Percentiles rank a stretch among this genome's conserved stretches.
These are phyloP conservation scores for human (Homo sapiens) DNA, from an alignment of 2,113 vertebrate species.

Conservation along the genomic window GRCh38 chrX:123515501-123516000, in stretches of 20 bases:
- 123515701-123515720: neutral
- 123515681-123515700: slow-evolving; percentile 5
- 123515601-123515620: neutral
- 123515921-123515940: neutral
- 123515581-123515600: neutral
- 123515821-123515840: neutral
- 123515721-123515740: slow-evolving; percentile 5
- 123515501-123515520: neutral
- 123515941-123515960: neutral
- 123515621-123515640: neutral
- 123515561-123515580: neutral
- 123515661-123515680: neutral
- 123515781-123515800: neutral
- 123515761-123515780: neutral
- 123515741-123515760: neutral
- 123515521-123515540: neutral
- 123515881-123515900: neutral
- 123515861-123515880: neutral
- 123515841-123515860: neutral
- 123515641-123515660: neutral
- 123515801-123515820: neutral
- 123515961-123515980: neutral
- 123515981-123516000: neutral
- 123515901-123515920: neutral
- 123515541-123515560: neutral